phyloP scores from a whole-genome alignment of 2,113 vertebrate species.

The Triplophysa rosa region DNA sequence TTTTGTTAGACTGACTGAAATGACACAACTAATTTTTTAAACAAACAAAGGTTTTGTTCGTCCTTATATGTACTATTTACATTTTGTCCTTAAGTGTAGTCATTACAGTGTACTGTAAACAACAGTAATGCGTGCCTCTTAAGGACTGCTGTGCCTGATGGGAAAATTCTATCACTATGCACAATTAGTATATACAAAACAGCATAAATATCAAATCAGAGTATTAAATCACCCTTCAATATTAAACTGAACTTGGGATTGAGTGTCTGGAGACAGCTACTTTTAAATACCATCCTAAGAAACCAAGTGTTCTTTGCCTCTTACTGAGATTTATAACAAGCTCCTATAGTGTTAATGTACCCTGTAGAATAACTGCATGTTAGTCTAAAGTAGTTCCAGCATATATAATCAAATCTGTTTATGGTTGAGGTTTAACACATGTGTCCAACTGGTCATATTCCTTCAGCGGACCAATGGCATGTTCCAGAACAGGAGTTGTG shows the following conservation, averaged over 20 bases:
- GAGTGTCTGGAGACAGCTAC: no score
- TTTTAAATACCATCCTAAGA: neutral
- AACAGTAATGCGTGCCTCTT: neutral
- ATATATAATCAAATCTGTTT: neutral
- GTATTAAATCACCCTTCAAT: neutral
- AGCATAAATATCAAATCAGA: constrained; percentile 1
- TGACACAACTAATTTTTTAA: neutral
- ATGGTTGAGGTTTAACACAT: constrained; percentile 5
- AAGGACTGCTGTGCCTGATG: neutral
- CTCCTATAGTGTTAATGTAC: neutral
- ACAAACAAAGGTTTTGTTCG: no score
- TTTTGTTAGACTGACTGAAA: neutral
- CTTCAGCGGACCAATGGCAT: neutral
- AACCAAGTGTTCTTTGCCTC: neutral
- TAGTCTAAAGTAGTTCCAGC: neutral
- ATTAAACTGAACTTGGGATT: neutral
- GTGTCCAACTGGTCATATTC: neutral
- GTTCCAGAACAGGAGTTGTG: no score
- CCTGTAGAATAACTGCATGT: neutral
- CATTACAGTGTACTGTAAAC: neutral
- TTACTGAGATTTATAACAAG: neutral
- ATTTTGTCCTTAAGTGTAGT: neutral
- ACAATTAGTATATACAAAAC: neutral
- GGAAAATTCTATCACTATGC: neutral
- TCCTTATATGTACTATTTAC: neutral